Conservation (phyloP, 2,113 vertebrate species). For the pig (Sus scrofa) region DNA sequence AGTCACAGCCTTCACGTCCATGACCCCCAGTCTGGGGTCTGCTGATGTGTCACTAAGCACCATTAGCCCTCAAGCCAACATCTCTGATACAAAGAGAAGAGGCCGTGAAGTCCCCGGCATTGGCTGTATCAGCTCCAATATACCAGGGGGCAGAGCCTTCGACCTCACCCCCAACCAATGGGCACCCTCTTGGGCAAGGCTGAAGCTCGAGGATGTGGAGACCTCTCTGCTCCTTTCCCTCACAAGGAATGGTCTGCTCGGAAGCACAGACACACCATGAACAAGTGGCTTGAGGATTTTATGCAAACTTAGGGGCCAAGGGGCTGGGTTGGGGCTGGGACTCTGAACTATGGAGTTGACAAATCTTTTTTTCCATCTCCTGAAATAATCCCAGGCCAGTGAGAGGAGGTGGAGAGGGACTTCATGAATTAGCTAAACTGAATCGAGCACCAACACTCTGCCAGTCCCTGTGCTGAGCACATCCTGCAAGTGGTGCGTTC, state of each 20-base stretch:
- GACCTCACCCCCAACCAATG: background rate
- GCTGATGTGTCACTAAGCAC: background rate
- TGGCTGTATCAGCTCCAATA: background rate
- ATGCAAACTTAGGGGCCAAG: background rate
- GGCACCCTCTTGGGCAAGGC: background rate
- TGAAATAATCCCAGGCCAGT: conserved; percentile 4
- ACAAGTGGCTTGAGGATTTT: background rate
- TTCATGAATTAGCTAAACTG: conserved; percentile 47
- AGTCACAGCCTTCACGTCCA: background rate
- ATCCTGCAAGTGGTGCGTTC: background rate
- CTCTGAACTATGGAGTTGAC: background rate
- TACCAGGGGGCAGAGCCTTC: fast-evolving
- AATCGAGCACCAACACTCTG: background rate
- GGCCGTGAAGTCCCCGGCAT: too few relatives aligned
- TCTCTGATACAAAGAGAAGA: background rate
- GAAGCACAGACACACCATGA: background rate
- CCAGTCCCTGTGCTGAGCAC: background rate
- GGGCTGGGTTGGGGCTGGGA: background rate
- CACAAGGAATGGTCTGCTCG: background rate
- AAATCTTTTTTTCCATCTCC: background rate
- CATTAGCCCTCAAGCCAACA: background rate
- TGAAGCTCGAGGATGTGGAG: background rate
- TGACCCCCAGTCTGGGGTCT: background rate
- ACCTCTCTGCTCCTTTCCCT: background rate
- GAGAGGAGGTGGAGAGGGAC: conserved; percentile 16